phyloP scores from a whole-genome alignment of 2,797 vertebrate genomes.

The Artibeus lituratus region DNA sequence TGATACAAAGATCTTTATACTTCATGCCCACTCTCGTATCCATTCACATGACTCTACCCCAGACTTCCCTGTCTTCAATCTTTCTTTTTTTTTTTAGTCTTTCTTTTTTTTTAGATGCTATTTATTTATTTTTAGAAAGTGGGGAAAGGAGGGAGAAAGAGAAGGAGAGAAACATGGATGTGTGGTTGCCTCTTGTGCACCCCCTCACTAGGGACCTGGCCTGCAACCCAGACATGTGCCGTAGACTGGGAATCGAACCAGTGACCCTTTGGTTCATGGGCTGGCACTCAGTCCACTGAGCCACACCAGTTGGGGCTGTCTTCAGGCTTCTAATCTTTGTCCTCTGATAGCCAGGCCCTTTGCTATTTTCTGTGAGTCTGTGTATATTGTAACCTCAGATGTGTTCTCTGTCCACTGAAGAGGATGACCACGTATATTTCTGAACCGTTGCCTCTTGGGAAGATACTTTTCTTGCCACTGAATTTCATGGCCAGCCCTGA shows the following conservation, averaged over 20 bases:
- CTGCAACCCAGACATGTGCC: too few relatives aligned
- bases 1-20: background rate
- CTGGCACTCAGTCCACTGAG: too few relatives aligned
- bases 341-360: background rate
- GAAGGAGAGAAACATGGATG: too few relatives aligned
- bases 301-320: background rate
- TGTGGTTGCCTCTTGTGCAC: too few relatives aligned
- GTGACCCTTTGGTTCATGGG: too few relatives aligned
- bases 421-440: background rate
- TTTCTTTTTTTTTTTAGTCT: background rate
- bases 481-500: background rate
- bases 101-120: too few relatives aligned
- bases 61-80: background rate
- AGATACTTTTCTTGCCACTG: background rate
- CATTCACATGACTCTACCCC: background rate
- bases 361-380: background rate
- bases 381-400: background rate
- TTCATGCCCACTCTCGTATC: background rate
- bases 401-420: background rate
- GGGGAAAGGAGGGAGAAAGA: too few relatives aligned
- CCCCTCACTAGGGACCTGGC: too few relatives aligned
- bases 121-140: too few relatives aligned
- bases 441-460: background rate
- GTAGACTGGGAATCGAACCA: too few relatives aligned
- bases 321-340: background rate